These are phyloP conservation scores for Anomalospiza imberbis DNA, from an alignment of 2,797 vertebrate genomes.

Conservation along the genomic window DNA sequence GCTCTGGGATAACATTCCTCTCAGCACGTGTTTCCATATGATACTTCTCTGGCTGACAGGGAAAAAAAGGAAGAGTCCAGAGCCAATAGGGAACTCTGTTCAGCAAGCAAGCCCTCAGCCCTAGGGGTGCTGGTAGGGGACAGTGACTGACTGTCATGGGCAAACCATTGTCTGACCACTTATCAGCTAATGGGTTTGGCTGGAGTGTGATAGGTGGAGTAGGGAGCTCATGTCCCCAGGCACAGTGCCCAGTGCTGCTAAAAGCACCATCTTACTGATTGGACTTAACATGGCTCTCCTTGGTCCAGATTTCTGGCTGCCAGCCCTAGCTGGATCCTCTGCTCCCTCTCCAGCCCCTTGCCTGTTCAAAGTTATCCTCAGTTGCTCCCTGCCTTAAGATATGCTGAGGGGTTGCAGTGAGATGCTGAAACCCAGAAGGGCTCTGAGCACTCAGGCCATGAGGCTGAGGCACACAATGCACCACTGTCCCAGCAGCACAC, in stretches of 20 bases:
- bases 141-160: not conserved
- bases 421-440: not conserved
- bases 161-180: not conserved
- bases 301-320: not conserved
- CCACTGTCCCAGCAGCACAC: conserved; percentile 58
- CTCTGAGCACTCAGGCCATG: not conserved
- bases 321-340: not conserved
- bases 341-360: not conserved
- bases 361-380: not conserved
- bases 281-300: not conserved
- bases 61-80: not conserved
- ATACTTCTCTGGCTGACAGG: not conserved
- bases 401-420: not conserved
- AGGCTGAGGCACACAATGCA: not conserved
- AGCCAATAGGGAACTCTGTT: not conserved
- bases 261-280: not conserved
- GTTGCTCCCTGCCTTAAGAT: not conserved
- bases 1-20: not conserved
- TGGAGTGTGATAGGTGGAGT: not conserved
- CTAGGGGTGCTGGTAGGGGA: not conserved
- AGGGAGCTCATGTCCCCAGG: not conserved
- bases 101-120: not conserved
- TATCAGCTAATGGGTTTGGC: not conserved
- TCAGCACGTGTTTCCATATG: not conserved
- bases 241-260: not conserved